phyloP scores from a whole-genome alignment of 2,797 vertebrate species.

The Trichosurus vulpecula region DNA sequence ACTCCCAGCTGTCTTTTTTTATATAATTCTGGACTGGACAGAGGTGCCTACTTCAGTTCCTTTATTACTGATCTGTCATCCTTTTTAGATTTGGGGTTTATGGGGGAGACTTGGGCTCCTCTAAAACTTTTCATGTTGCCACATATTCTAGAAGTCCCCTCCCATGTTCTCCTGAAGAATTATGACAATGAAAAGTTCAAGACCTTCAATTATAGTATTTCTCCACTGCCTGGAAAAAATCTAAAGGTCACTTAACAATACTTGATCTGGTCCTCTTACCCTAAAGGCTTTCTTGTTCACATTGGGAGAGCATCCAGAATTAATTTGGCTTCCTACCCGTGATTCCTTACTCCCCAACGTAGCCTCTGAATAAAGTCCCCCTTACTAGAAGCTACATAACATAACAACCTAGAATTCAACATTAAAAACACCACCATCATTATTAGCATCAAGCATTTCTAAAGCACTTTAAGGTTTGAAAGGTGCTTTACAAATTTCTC shows the following conservation, averaged over 20 bases:
- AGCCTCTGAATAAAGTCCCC: not conserved
- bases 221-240: not conserved
- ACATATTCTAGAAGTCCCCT: not conserved
- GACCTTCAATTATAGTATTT: not conserved
- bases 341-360: constrained; percentile 32
- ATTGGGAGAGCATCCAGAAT: not conserved
- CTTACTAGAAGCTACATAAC: not conserved
- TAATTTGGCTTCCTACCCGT: constrained; percentile 2
- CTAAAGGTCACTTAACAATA: not conserved
- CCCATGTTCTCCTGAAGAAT: not conserved
- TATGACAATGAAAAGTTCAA: not conserved
- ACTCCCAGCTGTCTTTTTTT: not conserved
- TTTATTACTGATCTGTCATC: not conserved
- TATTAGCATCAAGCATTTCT: not conserved
- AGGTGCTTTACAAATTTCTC: not conserved
- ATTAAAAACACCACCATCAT: not conserved
- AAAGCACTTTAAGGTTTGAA: not conserved
- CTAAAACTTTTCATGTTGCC: not conserved
- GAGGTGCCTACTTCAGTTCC: not conserved
- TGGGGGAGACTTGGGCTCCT: not conserved
- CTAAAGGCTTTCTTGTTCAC: not conserved
- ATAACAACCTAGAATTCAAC: not conserved
- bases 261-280: not conserved
- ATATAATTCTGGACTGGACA: not conserved
- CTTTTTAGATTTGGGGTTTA: not conserved